Base-by-base conservation (phyloP, 2,113 vertebrate genomes). In the Boulengeromyrus knoepffleri region DNA sequence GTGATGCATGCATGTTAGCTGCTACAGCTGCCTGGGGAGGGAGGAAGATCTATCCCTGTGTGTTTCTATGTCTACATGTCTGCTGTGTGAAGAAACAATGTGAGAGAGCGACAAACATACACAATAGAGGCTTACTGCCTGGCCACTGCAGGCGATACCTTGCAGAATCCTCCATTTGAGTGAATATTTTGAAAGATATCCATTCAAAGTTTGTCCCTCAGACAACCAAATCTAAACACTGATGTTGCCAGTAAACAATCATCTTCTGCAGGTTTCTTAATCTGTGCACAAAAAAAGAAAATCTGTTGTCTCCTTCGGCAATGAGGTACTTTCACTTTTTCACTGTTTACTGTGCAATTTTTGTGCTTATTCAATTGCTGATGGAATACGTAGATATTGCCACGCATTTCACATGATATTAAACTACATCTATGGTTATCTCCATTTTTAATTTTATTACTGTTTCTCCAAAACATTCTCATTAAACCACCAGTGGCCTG, bases 41-140 rank as follows among this genome's bases (percentile, higher is more conserved):
- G 46, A 52, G 45, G 13, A 52, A 53, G 31, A 88, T 74, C 56
- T 42, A 8, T 84, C 7, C 39, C 87, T 89, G 74, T 85, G 88
- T 89, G 47, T 77, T 27, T 90, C 89, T 90, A 58, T 89, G 89
- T 88, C 39, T 88, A 9, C 89, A 24, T 74, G 86, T 74, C 39
- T 88, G 70, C 31, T 66, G 53, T 87, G 88, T 58, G 27, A 46
- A 45, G 52, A 85, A 47, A 58, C 36, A 77, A 36, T 7, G 47
- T 46, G 17, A 36, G 1, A 52, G 17, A 83, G 31, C 8, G 6
- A 89, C 52, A 31, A 15, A 39, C 47, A 52, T 50, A 47, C 27
- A 80, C 31, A 49, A 77, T 6, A 77, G 8, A 80, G 49, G 46
- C 7, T 49, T 49, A 19, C 47, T 77, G 39, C 5, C 24, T 5